Conservation (phyloP, 2,113 vertebrate species). For the Mus pahari region DNA sequence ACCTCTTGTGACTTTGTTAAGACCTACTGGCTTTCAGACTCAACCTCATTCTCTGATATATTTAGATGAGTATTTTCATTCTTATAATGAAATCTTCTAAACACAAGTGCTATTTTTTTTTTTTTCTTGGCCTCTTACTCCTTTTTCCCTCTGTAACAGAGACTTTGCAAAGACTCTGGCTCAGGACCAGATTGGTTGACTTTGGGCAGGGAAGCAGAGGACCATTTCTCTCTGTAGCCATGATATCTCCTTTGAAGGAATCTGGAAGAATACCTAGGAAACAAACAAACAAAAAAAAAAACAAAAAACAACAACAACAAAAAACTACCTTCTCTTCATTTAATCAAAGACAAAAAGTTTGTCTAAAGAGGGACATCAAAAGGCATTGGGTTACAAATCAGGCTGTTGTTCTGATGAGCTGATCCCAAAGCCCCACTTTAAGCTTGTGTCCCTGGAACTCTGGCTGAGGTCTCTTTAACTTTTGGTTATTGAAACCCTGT, state of each 20-base stretch:
- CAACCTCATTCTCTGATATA: background rate
- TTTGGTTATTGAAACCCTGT: constrained; percentile 80
- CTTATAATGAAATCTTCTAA: background rate
- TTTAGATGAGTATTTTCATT: background rate
- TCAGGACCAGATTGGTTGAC: background rate
- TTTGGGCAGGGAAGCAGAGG: background rate
- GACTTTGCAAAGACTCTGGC: background rate
- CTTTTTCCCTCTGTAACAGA: background rate
- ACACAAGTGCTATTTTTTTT: accelerated
- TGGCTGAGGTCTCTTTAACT: constrained; percentile 80
- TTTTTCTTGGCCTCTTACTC: background rate
- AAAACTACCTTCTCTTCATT: constrained; percentile 18
- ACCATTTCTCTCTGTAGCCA: background rate
- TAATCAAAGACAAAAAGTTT: constrained; percentile 58
- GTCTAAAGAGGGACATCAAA: constrained; percentile 50
- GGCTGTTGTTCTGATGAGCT: constrained; percentile 71
- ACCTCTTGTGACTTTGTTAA: background rate
- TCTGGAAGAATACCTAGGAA: background rate
- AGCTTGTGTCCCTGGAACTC: constrained; percentile 71
- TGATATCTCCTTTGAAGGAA: background rate
- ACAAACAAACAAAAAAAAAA: background rate
- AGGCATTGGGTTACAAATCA: constrained; percentile 71
- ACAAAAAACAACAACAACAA: background rate
- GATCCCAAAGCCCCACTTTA: constrained; percentile 74
- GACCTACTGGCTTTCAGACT: background rate